Evolutionary conservation across 1,140 invertebrate species (phyloP).

Genomic region (roundworm (Caenorhabditis elegans)): DNA sequence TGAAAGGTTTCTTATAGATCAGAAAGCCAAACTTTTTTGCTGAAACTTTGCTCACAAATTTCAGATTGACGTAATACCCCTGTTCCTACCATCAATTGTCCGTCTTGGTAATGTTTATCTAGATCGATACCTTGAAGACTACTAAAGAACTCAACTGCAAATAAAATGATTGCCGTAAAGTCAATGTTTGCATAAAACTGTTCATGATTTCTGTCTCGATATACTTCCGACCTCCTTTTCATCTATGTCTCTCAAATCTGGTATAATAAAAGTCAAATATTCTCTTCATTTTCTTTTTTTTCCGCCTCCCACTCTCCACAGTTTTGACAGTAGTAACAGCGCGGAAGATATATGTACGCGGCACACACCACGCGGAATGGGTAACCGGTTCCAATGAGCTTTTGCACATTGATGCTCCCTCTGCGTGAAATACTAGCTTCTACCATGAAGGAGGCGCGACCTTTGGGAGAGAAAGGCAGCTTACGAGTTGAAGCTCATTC

Average conservation of each 20-base stretch:
- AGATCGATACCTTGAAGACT: conserved; percentile 29
- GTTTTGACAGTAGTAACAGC: too few species aligned
- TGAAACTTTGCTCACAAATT: neutral
- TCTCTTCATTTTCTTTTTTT: neutral
- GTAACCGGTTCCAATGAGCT: too few species aligned
- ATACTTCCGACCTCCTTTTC: neutral
- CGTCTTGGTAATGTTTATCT: conserved; percentile 33
- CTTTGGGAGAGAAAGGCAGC: neutral
- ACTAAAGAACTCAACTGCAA: neutral
- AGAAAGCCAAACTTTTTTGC: too few species aligned
- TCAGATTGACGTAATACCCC: conserved; percentile 34
- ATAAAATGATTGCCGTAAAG: neutral
- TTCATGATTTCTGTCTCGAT: neutral
- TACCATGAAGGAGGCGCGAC: neutral
- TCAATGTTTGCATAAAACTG: conserved; percentile 22
- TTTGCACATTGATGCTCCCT: too few species aligned
- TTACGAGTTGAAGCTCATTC: neutral
- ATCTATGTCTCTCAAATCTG: neutral
- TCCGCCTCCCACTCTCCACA: neutral
- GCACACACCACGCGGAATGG: too few species aligned
- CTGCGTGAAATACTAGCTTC: conserved; percentile 16
- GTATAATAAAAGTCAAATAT: conserved; percentile 15
- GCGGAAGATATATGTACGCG: too few species aligned
- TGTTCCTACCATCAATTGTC: conserved; percentile 38
- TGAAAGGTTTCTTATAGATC: too few species aligned